Evolutionary conservation across 2,797 vertebrate species (phyloP).

Genomic region (Falco rusticolus): DNA sequence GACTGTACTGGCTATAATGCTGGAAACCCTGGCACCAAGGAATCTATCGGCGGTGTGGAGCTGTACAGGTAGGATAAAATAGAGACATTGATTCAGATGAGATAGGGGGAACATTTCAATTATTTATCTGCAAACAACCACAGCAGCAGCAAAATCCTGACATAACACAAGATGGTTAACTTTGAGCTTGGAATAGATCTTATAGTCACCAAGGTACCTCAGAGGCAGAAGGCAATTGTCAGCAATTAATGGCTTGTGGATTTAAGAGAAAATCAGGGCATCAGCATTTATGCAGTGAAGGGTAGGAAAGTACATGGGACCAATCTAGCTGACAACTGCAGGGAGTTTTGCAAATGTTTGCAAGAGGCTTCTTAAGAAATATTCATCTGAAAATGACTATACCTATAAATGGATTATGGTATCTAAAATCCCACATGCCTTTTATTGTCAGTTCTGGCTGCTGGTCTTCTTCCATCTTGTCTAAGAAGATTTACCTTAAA

Average conservation of each 20-base stretch:
- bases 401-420: slow-evolving; percentile 45
- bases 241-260: slow-evolving; percentile 23
- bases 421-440: slow-evolving; percentile 33
- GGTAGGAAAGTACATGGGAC: not conserved
- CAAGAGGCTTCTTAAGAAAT: slow-evolving; percentile 55
- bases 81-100: not conserved
- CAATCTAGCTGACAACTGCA: slow-evolving; percentile 41
- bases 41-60: not conserved
- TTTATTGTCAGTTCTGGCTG: slow-evolving; percentile 6
- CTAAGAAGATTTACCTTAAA: slow-evolving; percentile 27
- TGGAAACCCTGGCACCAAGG: not conserved
- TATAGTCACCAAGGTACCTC: not conserved
- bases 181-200: slow-evolving; percentile 28
- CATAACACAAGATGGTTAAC: not conserved
- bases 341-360: slow-evolving; percentile 39
- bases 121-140: not conserved
- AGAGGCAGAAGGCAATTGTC: slow-evolving; percentile 28
- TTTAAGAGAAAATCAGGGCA: not conserved
- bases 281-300: slow-evolving; percentile 15
- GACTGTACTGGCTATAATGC: not conserved
- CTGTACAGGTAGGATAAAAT: not conserved
- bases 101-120: slow-evolving; percentile 27
- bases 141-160: slow-evolving; percentile 10
- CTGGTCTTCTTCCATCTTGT: not conserved
- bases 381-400: slow-evolving; percentile 6